phyloP scores from a whole-genome alignment of 2,888 invertebrate species.

The Epirrhoe alternata region DNA sequence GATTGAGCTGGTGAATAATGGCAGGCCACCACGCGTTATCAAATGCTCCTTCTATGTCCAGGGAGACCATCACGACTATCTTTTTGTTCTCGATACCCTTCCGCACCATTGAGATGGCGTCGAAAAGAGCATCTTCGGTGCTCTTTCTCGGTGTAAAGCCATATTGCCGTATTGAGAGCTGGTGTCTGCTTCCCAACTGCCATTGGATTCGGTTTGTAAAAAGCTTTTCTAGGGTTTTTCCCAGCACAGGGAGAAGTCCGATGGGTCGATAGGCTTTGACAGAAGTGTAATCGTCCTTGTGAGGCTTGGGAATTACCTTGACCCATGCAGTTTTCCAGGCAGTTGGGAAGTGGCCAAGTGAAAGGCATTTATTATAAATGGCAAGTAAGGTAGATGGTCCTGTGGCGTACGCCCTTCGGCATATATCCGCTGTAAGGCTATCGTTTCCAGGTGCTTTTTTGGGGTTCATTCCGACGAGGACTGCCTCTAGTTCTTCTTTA shows the following conservation, averaged over 20 bases:
- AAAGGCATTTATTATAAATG: neutral
- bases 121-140: neutral
- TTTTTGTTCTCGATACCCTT: neutral
- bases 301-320: neutral
- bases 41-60: constrained; percentile 1
- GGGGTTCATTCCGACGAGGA: too few species aligned
- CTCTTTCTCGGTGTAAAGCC: neutral
- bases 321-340: neutral
- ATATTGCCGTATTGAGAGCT: neutral
- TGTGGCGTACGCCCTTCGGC: neutral
- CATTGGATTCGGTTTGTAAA: neutral
- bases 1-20: neutral
- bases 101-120: neutral
- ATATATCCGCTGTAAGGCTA: neutral
- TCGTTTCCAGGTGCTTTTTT: neutral
- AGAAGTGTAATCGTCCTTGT: neutral
- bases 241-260: neutral
- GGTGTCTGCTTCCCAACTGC: neutral
- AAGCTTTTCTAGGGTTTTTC: neutral
- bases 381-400: neutral
- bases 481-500: too few species aligned
- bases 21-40: neutral
- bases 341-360: neutral
- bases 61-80: neutral
- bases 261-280: neutral